These are phyloP conservation scores for Agrochola macilenta DNA, from an alignment of 2,888 invertebrate genomes.

Conservation along the genomic window DNA sequence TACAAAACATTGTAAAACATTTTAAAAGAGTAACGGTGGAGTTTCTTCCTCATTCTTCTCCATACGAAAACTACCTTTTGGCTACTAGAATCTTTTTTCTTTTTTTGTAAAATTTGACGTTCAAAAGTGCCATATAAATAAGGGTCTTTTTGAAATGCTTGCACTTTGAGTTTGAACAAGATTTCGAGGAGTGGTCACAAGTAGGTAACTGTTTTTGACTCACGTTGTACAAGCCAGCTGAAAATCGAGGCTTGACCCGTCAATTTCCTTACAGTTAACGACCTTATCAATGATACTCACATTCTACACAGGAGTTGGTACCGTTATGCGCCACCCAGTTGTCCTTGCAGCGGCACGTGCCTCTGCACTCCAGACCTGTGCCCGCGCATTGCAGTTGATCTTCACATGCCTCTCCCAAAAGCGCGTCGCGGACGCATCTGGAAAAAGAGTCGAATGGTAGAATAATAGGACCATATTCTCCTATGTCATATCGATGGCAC, in stretches of 20 bases:
- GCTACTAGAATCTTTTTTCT: too few species aligned
- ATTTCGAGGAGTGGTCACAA: neutral
- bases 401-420: slow-evolving; percentile 84
- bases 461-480: too few species aligned
- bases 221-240: neutral
- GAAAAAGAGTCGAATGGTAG: neutral
- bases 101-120: too few species aligned
- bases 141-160: too few species aligned
- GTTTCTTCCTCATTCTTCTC: too few species aligned
- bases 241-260: neutral
- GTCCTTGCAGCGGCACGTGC: slow-evolving; percentile 84
- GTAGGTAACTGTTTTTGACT: neutral
- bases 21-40: too few species aligned
- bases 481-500: too few species aligned
- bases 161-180: too few species aligned
- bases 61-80: too few species aligned
- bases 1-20: too few species aligned
- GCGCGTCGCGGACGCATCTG: slow-evolving; percentile 87
- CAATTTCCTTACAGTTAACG: neutral
- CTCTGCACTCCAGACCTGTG: slow-evolving; percentile 84
- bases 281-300: slow-evolving; percentile 71
- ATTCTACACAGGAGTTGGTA: slow-evolving; percentile 84
- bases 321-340: slow-evolving; percentile 84
- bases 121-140: too few species aligned
- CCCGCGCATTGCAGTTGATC: slow-evolving; percentile 88